Percentiles rank a stretch among this genome's conserved stretches.
These are phyloP conservation scores for Agrilus cyanescens DNA, from an alignment of 2,888 invertebrate species.

Conservation along the genomic window DNA sequence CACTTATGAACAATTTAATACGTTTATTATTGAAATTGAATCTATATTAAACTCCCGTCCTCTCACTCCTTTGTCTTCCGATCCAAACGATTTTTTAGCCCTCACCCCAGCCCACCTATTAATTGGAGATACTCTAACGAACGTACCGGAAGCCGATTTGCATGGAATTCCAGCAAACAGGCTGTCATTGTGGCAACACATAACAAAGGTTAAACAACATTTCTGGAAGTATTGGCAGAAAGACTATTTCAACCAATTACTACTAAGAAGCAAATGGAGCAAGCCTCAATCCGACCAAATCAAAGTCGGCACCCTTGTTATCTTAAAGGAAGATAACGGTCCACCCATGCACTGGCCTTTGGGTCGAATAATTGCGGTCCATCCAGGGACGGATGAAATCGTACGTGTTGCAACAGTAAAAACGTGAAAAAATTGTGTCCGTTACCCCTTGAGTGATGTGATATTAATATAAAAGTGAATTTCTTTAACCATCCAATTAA, in stretches of 20 bases:
- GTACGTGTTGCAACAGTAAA: background rate
- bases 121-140: no score
- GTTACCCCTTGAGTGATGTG: no score
- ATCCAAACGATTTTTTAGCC: conserved; percentile 5
- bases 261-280: background rate
- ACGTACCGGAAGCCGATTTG: no score
- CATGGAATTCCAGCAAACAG: no score
- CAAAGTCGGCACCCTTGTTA: background rate
- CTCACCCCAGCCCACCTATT: conserved; percentile 9
- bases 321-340: background rate
- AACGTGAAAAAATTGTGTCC: no score
- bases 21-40: no score
- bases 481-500: no score
- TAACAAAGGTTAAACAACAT: background rate
- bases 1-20: no score
- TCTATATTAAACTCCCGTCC: no score
- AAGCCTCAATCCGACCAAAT: background rate
- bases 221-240: no score
- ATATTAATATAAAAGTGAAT: no score
- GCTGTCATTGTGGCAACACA: no score
- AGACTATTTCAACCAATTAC: background rate
- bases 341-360: background rate
- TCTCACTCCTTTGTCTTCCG: conserved; percentile 6
- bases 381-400: background rate
- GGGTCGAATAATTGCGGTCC: background rate